Percentiles rank a stretch among this genome's conserved stretches.
Evolutionary conservation across 2,888 invertebrate genomes (phyloP).

Genomic region (Bhutanitis thaidina): DNA sequence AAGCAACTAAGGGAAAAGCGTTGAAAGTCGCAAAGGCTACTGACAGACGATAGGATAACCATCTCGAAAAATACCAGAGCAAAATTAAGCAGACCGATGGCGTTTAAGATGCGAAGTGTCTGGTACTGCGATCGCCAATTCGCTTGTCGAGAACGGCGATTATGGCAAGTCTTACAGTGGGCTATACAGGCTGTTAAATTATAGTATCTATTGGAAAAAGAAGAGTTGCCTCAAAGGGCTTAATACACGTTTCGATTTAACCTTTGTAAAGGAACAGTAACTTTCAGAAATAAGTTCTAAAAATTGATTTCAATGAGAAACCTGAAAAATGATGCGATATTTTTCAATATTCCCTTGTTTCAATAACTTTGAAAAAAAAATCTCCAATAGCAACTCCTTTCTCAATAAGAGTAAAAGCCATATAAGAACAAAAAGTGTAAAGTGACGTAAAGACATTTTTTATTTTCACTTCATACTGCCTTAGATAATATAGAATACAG

Average conservation of each 20-base stretch:
- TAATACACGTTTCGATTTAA: not conserved
- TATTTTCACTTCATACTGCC: constrained; percentile 9
- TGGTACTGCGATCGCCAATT: too few relatives aligned
- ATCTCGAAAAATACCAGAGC: too few relatives aligned
- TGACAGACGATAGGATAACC: too few relatives aligned
- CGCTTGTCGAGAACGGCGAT: too few relatives aligned
- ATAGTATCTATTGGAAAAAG: too few relatives aligned
- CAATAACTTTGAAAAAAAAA: not conserved
- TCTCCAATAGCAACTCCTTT: constrained; percentile 6
- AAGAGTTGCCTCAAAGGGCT: not conserved
- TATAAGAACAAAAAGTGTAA: not conserved
- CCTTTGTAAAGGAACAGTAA: not conserved
- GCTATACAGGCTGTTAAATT: too few relatives aligned
- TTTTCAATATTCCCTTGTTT: constrained; percentile 1
- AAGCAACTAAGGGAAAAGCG: too few relatives aligned
- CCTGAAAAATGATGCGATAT: constrained; percentile 9
- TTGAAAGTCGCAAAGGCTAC: too few relatives aligned
- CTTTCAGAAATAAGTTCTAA: not conserved
- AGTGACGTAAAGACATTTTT: constrained; percentile 7
- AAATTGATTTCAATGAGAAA: constrained; percentile 11
- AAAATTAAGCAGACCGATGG: too few relatives aligned
- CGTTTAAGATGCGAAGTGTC: too few relatives aligned
- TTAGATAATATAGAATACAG: too few relatives aligned
- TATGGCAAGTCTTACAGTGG: too few relatives aligned
- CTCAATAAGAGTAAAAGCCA: constrained; percentile 1